Conservation (phyloP, 2,797 vertebrate species). For the Hyperoplus lanceolatus region DNA sequence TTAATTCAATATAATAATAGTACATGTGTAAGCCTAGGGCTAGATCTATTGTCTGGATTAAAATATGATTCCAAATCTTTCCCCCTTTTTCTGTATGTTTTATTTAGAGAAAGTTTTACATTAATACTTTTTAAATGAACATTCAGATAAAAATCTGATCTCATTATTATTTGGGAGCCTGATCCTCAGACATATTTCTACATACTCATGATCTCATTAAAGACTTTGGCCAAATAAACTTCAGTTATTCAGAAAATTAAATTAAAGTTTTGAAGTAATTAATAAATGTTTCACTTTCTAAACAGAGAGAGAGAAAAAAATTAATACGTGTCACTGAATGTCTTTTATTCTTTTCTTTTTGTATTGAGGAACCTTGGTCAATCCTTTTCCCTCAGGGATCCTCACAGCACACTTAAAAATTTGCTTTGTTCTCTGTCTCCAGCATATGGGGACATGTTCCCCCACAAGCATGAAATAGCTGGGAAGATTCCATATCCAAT, state of each 20-base stretch:
- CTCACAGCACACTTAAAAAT: neutral
- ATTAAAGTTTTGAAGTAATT: neutral
- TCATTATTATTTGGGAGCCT: neutral
- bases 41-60: neutral
- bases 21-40: no score
- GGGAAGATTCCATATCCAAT: slow-evolving; percentile 60
- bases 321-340: neutral
- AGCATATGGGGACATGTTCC: slow-evolving; percentile 90
- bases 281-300: neutral
- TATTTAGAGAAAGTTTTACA: neutral
- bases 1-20: neutral
- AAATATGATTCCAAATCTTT: neutral
- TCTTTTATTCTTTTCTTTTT: neutral
- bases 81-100: neutral
- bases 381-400: no score
- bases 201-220: neutral
- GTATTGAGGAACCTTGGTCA: no score
- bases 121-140: neutral
- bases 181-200: neutral
- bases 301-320: neutral
- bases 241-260: neutral
- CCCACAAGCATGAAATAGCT: slow-evolving; percentile 69
- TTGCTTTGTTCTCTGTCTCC: neutral
- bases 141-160: neutral
- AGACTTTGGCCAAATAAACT: neutral